phyloP scores from a whole-genome alignment of 2,113 vertebrate species.

The Raja brachyura region DNA sequence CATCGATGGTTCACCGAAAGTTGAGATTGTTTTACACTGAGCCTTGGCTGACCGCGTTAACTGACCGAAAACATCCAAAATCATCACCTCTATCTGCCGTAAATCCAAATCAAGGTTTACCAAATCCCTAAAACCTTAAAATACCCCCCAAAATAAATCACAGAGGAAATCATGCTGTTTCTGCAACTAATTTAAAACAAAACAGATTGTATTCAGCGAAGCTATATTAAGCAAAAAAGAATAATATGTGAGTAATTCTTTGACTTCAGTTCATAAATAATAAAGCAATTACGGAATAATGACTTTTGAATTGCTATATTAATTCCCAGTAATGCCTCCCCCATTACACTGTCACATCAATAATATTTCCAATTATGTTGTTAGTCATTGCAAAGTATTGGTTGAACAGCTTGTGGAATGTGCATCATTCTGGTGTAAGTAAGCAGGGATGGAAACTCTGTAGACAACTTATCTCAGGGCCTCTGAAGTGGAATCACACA shows the following conservation, averaged over 20 bases:
- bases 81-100: not conserved
- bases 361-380: not conserved
- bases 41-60: not conserved
- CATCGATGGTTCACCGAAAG: too few relatives aligned
- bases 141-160: too few relatives aligned
- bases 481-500: too few relatives aligned
- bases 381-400: not conserved
- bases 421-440: not conserved
- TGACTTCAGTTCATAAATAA: not conserved
- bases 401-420: not conserved
- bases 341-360: not conserved
- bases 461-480: not conserved
- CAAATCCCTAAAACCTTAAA: not conserved
- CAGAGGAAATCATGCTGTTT: not conserved
- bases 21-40: not conserved
- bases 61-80: not conserved
- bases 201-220: not conserved
- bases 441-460: too few relatives aligned
- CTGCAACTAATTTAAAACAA: not conserved
- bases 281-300: not conserved
- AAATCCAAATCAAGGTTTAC: not conserved
- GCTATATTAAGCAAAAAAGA: not conserved
- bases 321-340: not conserved
- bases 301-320: not conserved
- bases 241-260: not conserved